A percentile compares a stretch with the other conserved stretches of the same genome.
These are phyloP conservation scores for Saimiri boliviensis DNA, from an alignment of 2,113 vertebrate genomes.

Conservation along the genomic window DNA sequence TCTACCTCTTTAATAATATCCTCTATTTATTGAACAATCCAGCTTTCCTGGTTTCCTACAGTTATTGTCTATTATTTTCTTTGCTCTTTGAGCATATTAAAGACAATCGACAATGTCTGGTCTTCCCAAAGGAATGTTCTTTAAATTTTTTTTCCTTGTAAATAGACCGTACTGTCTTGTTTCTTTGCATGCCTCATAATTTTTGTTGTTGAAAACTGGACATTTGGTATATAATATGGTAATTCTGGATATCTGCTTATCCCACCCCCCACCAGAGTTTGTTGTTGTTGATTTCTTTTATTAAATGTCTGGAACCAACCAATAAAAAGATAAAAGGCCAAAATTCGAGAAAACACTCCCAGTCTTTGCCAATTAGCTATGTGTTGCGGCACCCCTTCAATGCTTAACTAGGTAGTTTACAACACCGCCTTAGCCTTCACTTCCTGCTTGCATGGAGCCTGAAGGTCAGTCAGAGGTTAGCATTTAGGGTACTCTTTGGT, in stretches of 20 bases:
- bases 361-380: neutral
- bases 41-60: neutral
- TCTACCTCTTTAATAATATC: neutral
- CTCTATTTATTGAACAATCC: neutral
- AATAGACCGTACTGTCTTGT: neutral
- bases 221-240: neutral
- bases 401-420: neutral
- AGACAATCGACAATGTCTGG: neutral
- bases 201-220: neutral
- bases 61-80: neutral
- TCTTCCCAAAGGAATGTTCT: neutral
- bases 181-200: neutral
- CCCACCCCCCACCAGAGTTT: neutral
- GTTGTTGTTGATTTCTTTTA: neutral
- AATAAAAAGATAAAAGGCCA: neutral
- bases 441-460: neutral
- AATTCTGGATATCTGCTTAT: neutral
- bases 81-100: neutral
- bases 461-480: neutral
- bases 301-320: neutral
- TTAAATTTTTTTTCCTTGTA: neutral
- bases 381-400: neutral
- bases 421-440: neutral
- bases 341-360: neutral
- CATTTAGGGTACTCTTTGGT: neutral